These are phyloP conservation scores for Enteromius anoplus DNA, from an alignment of 2,797 vertebrate species.

Conservation along the genomic window DNA sequence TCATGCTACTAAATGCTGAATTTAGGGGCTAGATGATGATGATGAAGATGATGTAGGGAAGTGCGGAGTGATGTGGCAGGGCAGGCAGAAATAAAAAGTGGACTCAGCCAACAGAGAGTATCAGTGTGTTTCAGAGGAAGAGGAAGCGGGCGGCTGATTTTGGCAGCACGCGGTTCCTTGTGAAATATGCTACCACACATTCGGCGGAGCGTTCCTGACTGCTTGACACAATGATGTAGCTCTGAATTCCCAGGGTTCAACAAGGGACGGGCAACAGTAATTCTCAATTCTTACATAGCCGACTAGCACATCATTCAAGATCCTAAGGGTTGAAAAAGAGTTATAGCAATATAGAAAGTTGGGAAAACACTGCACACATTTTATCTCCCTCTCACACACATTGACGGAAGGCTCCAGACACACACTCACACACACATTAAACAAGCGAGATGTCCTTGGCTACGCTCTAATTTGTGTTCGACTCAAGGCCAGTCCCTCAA, in stretches of 20 bases:
- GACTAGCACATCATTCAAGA: slow-evolving; percentile 69
- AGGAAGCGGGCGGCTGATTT: slow-evolving; percentile 74
- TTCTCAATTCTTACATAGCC: slow-evolving; percentile 64
- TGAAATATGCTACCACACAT: slow-evolving; percentile 71
- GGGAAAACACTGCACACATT: slow-evolving; percentile 20
- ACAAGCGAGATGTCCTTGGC: slow-evolving; percentile 54
- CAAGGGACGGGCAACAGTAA: slow-evolving; percentile 72
- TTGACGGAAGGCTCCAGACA: background rate
- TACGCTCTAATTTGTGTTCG: slow-evolving; percentile 59
- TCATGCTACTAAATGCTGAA: slow-evolving; percentile 51
- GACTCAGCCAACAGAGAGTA: slow-evolving; percentile 57
- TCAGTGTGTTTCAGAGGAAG: slow-evolving; percentile 58
- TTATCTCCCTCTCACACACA: slow-evolving; percentile 15
- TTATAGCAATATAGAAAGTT: slow-evolving; percentile 56
- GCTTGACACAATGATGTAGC: slow-evolving; percentile 80
- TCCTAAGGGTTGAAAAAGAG: slow-evolving; percentile 65
- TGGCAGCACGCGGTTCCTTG: slow-evolving; percentile 67
- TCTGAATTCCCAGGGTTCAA: slow-evolving; percentile 70
- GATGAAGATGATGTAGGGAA: slow-evolving; percentile 64
- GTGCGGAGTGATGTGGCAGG: slow-evolving; percentile 56
- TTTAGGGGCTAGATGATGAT: slow-evolving; percentile 45
- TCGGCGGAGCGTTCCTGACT: slow-evolving; percentile 64
- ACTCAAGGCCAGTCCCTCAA: slow-evolving; percentile 52
- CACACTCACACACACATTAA: slow-evolving; percentile 22
- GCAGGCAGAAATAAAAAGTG: slow-evolving; percentile 48